A percentile compares a stretch with the other conserved stretches of the same genome.
These are phyloP conservation scores for Calameuta idolon DNA, from an alignment of 2,888 invertebrate genomes.

Conservation along the genomic window DNA sequence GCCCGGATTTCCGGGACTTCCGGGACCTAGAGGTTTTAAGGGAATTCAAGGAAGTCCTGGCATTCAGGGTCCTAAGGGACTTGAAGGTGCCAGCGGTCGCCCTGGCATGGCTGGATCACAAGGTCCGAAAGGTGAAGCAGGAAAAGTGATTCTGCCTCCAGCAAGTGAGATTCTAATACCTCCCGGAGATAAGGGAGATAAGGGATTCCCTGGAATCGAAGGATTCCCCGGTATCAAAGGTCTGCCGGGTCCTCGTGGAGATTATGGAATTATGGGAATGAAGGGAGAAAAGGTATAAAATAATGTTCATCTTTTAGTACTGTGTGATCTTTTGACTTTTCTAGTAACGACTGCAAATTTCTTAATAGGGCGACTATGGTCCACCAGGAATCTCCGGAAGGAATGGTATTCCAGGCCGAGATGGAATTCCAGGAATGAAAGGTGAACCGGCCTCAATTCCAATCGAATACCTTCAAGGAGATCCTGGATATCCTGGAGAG, in stretches of 20 bases:
- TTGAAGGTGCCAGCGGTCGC: conserved; percentile 65
- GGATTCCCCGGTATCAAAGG: conserved; percentile 69
- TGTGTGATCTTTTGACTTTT: background rate
- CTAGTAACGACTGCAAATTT: background rate
- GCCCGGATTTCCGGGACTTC: conserved; percentile 73
- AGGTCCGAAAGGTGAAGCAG: conserved; percentile 67
- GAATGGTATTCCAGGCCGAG: conserved; percentile 66
- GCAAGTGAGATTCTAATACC: conserved; percentile 41
- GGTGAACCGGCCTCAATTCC: conserved; percentile 72
- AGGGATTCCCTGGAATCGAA: conserved; percentile 71
- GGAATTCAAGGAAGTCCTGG: conserved; percentile 77
- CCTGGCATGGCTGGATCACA: conserved; percentile 74
- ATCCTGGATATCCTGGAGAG: conserved; percentile 55
- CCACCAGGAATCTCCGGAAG: conserved; percentile 65
- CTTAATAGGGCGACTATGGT: conserved; percentile 62
- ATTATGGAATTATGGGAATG: conserved; percentile 69
- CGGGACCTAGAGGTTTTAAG: conserved; percentile 74
- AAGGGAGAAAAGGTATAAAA: conserved; percentile 71
- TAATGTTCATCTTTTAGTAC: conserved; percentile 14
- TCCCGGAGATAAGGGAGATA: conserved; percentile 69
- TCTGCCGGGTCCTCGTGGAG: conserved; percentile 60
- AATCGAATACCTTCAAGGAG: conserved; percentile 68
- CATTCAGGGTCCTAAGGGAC: conserved; percentile 64
- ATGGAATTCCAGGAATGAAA: conserved; percentile 68
- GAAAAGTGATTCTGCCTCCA: conserved; percentile 53